Evolutionary conservation across 1,140 invertebrate genomes (phyloP).

Genomic region (Drosophila auraria): DNA sequence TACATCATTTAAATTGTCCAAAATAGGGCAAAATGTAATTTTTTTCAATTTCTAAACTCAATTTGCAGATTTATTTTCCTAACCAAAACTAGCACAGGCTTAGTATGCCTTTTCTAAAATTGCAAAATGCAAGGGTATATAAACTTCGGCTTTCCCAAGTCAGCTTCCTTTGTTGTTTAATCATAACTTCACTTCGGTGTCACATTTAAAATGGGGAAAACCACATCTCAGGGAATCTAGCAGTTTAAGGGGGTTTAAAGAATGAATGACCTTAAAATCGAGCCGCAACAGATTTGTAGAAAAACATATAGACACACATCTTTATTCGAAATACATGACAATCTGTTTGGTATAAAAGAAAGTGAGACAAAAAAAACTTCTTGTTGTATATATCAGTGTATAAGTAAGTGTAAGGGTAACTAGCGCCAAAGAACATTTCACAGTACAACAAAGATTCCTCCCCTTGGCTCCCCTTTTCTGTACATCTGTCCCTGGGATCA

Average conservation of each 20-base stretch:
- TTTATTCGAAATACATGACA: constrained; percentile 77
- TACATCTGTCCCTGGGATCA: constrained; percentile 15
- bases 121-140: too few species aligned
- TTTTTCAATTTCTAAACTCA: too few species aligned
- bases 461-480: constrained; percentile 19
- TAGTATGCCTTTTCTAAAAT: too few species aligned
- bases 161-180: too few species aligned
- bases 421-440: constrained; percentile 56
- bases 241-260: too few species aligned
- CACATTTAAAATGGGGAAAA: not conserved
- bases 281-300: constrained; percentile 31
- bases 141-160: too few species aligned
- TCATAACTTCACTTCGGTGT: too few species aligned
- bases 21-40: too few species aligned
- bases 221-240: not conserved
- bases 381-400: constrained; percentile 36
- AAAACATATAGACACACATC: constrained; percentile 68
- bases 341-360: constrained; percentile 65
- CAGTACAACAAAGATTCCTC: constrained; percentile 66
- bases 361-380: constrained; percentile 54
- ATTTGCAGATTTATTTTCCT: too few species aligned
- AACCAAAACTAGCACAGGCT: too few species aligned
- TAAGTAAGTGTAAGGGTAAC: constrained; percentile 49
- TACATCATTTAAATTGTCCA: too few species aligned
- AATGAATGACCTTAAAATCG: not conserved